Evolutionary conservation across 2,797 vertebrate species (phyloP), one percentile per base, ranked within the genome.

Genomic region (Sternotherus odoratus): DNA sequence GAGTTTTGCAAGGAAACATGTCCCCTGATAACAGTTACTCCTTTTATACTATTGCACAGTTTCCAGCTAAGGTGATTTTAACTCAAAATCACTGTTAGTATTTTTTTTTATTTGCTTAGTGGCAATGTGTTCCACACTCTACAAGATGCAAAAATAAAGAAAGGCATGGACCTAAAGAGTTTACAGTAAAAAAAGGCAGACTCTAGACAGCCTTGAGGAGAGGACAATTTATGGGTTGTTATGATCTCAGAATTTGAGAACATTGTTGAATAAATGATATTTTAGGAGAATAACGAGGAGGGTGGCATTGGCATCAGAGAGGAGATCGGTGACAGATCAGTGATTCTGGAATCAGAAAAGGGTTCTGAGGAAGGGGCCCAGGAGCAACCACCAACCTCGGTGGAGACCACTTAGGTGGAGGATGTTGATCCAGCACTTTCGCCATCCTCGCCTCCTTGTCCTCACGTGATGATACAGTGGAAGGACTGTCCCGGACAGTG

Each of bases 61-160:
- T 17, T 63, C 79, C 28, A 88, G 6, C 77, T 48, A 88, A 60
- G 12, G 9, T 6, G 48, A 57, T 79, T 92, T 89, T 92, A 93
- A 86, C 9, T 63, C 8, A 63, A 80, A 66, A 54, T 30, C 36
- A 12, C 50, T 91, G 19, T 83, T 85, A 89, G 66, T 36, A 86
- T 89, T 82, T 54, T 8, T 74, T 91, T 84, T 54, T 8, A 77
- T 91, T 84, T 86, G 50, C 80, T 87, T 57, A 92, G 19, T 82
- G 79, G 33, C 77, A 75, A 85, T 21, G 28, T 92, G 16, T 16
- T 43, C 23, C 63, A 53, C 12, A 85, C 39, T 66, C 16, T 50
- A 12, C 56, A 78, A 74, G 23, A 6, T 5, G 69, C 19, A 92
- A 92, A 30, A 6, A 43, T 75, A 81, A 85, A 78, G 4, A 36